These are phyloP conservation scores for Colletes gigas DNA, from an alignment of 1,140 invertebrate species.

Conservation along the genomic window DNA sequence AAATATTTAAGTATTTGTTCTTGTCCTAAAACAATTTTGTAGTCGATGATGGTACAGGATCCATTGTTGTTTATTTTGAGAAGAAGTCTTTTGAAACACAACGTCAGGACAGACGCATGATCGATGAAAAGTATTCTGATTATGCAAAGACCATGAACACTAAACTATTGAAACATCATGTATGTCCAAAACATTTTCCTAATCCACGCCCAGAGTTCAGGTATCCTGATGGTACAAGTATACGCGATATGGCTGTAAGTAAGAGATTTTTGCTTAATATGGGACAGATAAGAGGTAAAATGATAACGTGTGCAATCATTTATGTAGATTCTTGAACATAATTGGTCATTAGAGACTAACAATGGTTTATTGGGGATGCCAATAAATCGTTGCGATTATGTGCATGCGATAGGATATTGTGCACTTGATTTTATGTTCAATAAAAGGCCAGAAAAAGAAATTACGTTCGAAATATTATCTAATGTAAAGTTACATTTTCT, in stretches of 20 bases:
- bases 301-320: background rate
- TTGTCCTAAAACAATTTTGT: background rate
- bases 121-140: constrained; percentile 3
- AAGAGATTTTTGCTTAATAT: background rate
- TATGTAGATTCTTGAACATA: constrained; percentile 31
- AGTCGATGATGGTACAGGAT: constrained; percentile 47
- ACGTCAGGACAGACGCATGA: background rate
- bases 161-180: background rate
- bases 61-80: background rate
- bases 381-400: background rate
- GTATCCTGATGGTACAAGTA: constrained; percentile 5
- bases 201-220: constrained; percentile 22
- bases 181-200: background rate
- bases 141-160: background rate
- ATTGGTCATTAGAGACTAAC: constrained; percentile 26
- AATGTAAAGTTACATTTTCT: background rate
- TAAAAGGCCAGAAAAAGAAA: background rate
- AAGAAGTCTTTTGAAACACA: background rate
- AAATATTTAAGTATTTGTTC: background rate
- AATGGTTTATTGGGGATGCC: constrained; percentile 22
- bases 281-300: background rate
- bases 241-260: constrained; percentile 23
- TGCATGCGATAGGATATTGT: constrained; percentile 23
- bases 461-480: background rate
- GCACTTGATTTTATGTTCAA: background rate